phyloP scores from a whole-genome alignment of 2,888 invertebrate genomes.

The Ophion ventricosus region DNA sequence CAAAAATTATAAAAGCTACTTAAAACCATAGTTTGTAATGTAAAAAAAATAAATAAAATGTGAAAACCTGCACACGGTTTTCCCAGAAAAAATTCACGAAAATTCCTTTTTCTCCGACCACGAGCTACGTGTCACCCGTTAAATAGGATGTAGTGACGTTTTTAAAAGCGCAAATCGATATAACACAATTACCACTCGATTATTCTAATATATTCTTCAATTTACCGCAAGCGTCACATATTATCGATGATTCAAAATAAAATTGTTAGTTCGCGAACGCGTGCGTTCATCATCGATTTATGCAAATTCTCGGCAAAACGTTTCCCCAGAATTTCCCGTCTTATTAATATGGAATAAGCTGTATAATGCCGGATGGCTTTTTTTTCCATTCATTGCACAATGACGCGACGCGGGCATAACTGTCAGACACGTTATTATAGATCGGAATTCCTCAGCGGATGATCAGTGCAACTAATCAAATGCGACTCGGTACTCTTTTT shows the following conservation, averaged over 20 bases:
- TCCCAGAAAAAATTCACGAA: too few species aligned
- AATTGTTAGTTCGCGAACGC: background rate
- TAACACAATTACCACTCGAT: background rate
- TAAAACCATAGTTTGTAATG: too few species aligned
- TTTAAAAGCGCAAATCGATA: background rate
- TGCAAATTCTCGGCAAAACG: slow-evolving; percentile 13
- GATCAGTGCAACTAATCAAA: background rate
- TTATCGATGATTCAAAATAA: background rate
- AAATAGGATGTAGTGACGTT: too few species aligned
- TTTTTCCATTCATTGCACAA: background rate
- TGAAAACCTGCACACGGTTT: too few species aligned
- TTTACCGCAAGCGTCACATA: background rate
- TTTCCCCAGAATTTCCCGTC: background rate
- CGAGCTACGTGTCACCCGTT: too few species aligned
- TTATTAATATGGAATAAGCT: background rate
- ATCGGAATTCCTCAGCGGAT: background rate
- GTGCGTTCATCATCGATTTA: background rate
- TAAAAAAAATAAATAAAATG: too few species aligned
- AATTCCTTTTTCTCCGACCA: too few species aligned
- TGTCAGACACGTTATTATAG: background rate
- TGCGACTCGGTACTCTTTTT: background rate
- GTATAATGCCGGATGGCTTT: background rate
- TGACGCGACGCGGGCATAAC: background rate
- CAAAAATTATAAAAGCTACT: too few species aligned
- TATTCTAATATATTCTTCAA: background rate